A percentile compares a stretch with the other conserved stretches of the same genome.
Evolutionary conservation across 1,140 invertebrate genomes (phyloP).

Genomic region (Plutomurus gul): DNA sequence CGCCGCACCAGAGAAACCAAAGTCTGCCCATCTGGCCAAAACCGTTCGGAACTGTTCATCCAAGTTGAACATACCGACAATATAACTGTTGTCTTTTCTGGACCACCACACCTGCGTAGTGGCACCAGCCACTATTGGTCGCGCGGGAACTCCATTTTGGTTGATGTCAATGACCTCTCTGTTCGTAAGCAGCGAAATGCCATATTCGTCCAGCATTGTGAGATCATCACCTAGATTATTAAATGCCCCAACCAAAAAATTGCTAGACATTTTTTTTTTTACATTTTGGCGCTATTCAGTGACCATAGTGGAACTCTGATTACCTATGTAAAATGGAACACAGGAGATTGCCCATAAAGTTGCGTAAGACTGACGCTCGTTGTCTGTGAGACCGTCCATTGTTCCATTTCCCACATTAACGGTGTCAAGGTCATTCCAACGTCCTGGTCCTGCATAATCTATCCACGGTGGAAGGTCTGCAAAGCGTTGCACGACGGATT

Average conservation of each 20-base stretch:
- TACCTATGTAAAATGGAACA: conserved; percentile 13
- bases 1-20: background rate
- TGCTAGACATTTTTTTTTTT: no score
- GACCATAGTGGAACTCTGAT: no score
- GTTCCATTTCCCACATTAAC: conserved; percentile 31
- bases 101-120: conserved; percentile 23
- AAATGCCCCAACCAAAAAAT: no score
- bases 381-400: background rate
- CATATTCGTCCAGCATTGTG: conserved; percentile 5
- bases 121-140: background rate
- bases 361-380: background rate
- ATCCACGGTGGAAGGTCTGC: conserved; percentile 2
- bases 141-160: conserved; percentile 24
- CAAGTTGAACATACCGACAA: conserved; percentile 15
- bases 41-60: background rate
- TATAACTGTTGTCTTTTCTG: background rate
- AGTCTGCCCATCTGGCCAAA: background rate
- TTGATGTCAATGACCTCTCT: conserved; percentile 14
- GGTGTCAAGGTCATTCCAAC: conserved; percentile 22
- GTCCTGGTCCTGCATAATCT: background rate
- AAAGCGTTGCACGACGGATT: conserved; percentile 17
- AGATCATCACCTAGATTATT: no score
- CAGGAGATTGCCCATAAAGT: conserved; percentile 29
- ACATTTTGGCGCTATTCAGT: no score
- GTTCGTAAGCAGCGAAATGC: background rate